phyloP scores from a whole-genome alignment of 2,113 vertebrate genomes.

The Equus quagga region DNA sequence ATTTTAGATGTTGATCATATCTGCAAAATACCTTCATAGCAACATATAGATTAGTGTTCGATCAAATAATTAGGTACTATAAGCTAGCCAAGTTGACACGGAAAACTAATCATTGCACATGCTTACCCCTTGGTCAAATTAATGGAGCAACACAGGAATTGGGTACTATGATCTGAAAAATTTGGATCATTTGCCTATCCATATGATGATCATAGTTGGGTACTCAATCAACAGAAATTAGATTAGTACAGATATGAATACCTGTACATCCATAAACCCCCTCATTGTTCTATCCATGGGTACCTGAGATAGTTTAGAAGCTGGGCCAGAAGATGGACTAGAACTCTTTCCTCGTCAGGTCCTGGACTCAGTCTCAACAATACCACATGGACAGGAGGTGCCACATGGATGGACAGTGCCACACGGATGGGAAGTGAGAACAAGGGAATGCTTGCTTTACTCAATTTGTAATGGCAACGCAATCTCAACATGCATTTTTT shows the following conservation, averaged over 20 bases:
- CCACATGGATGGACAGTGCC: not conserved
- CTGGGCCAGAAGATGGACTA: not conserved
- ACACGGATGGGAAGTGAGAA: not conserved
- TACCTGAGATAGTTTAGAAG: not conserved
- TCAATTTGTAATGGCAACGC: not conserved
- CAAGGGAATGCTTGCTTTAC: not conserved
- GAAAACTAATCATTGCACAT: not conserved
- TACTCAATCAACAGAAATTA: not conserved
- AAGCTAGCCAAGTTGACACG: not conserved
- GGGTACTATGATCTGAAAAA: not conserved
- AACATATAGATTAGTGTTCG: not conserved
- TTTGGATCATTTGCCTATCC: not conserved
- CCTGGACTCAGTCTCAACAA: not conserved
- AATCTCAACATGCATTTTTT: not conserved
- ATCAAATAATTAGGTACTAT: not conserved
- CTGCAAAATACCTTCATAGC: not conserved
- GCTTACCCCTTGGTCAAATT: not conserved
- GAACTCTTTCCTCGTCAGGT: not conserved
- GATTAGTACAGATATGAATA: not conserved
- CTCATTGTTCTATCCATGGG: not conserved
- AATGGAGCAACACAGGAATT: not conserved
- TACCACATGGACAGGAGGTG: not conserved
- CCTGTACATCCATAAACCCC: not conserved
- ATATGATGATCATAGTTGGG: not conserved
- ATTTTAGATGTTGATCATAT: not conserved